phyloP scores from a whole-genome alignment of 1,140 invertebrate species.

The Papilio aristodemus region DNA sequence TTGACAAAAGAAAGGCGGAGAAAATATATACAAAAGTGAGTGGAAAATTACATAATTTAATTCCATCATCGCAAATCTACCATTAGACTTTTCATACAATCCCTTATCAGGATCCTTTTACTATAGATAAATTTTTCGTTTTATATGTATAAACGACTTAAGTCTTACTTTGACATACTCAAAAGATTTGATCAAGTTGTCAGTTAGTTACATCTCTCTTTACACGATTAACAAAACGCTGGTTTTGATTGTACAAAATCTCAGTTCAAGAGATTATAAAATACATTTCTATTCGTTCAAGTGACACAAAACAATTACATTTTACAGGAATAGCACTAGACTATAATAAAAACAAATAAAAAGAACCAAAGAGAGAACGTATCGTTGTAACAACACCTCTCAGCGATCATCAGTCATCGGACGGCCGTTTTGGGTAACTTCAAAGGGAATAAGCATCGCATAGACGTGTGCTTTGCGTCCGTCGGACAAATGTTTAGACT shows the following conservation, averaged over 20 bases:
- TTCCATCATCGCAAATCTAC: too few relatives aligned
- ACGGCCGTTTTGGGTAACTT: conserved; percentile 8
- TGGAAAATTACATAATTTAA: neutral
- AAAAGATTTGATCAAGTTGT: too few relatives aligned
- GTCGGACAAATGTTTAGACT: conserved; percentile 19
- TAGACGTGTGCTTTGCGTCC: conserved; percentile 16
- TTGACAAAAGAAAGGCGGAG: neutral
- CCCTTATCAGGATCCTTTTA: too few relatives aligned
- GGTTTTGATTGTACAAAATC: too few relatives aligned
- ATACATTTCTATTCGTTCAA: neutral
- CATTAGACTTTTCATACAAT: too few relatives aligned
- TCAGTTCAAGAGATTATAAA: neutral
- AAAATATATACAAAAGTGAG: neutral
- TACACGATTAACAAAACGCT: too few relatives aligned
- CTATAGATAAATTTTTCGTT: too few relatives aligned
- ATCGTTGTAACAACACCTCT: conserved; percentile 17
- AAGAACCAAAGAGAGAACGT: neutral
- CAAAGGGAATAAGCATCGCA: conserved; percentile 2
- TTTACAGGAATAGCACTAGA: conserved; percentile 4
- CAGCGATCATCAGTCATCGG: conserved; percentile 19
- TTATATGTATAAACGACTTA: too few relatives aligned
- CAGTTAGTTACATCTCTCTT: too few relatives aligned
- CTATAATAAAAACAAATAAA: neutral
- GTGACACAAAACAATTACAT: neutral
- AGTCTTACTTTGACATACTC: too few relatives aligned